Conservation (phyloP, 1,140 invertebrate species). For the Trypoxylus dichotomus region DNA sequence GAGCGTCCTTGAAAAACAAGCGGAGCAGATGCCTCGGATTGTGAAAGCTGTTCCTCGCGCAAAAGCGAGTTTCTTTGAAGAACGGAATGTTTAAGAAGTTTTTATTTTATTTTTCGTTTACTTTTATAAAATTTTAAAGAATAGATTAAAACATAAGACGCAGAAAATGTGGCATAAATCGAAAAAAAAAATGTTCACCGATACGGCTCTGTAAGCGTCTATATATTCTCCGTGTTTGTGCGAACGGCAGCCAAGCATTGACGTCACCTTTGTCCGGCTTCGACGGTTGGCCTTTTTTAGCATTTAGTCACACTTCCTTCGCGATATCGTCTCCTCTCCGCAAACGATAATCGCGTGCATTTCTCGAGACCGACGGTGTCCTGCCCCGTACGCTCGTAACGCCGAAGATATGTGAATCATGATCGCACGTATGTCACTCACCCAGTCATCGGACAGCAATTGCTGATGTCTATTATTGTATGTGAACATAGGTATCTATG, state of each 20-base stretch:
- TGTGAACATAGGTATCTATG: too few species aligned
- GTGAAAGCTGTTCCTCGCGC: too few species aligned
- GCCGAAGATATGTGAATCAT: not conserved
- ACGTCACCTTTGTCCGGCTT: constrained; percentile 16
- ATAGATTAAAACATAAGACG: too few species aligned
- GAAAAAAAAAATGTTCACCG: not conserved
- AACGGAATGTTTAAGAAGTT: too few species aligned
- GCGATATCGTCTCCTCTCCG: constrained; percentile 5
- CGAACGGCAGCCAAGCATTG: not conserved
- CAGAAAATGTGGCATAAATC: not conserved
- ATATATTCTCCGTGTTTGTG: not conserved
- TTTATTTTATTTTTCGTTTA: too few species aligned
- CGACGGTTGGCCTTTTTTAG: constrained; percentile 26
- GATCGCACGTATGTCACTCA: too few species aligned
- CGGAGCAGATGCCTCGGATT: too few species aligned
- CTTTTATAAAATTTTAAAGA: too few species aligned
- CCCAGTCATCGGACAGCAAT: too few species aligned
- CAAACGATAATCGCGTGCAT: not conserved
- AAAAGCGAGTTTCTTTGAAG: too few species aligned
- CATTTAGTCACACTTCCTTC: constrained; percentile 28
- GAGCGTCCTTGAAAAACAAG: too few species aligned
- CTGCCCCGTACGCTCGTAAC: not conserved
- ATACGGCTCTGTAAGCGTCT: not conserved
- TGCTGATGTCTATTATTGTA: too few species aligned
- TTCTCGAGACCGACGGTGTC: not conserved